Percentiles rank a stretch among this genome's conserved stretches.
Conservation (phyloP, 2,113 vertebrate species). For the Campylorhamphus procurvoides region DNA sequence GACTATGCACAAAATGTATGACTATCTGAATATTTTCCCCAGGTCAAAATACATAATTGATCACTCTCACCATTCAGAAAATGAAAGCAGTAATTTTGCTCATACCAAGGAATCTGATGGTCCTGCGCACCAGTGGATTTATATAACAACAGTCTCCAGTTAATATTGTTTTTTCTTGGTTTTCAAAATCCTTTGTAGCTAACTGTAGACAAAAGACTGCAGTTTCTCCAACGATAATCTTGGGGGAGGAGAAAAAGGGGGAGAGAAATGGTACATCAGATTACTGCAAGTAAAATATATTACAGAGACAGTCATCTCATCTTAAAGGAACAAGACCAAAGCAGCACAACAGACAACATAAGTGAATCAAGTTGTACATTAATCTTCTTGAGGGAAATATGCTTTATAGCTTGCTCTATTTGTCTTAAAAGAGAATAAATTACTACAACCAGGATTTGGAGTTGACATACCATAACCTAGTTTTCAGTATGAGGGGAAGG, state of each 20-base stretch:
- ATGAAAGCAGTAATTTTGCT: conserved; percentile 52
- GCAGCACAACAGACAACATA: not conserved
- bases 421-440: conserved; percentile 1
- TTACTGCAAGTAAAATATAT: conserved; percentile 24
- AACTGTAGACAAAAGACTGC: conserved; percentile 96
- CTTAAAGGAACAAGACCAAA: not conserved
- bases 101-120: conserved; percentile 95
- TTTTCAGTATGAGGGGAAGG: not conserved
- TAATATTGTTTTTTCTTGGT: conserved; percentile 92
- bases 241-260: conserved; percentile 53
- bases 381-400: not conserved
- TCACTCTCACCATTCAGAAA: conserved; percentile 10
- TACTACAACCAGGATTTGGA: not conserved
- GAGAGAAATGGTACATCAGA: conserved; percentile 61
- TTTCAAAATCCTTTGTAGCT: conserved; percentile 95
- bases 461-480: not conserved
- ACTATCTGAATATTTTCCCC: not conserved
- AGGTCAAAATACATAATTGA: not conserved
- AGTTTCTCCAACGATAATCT: conserved; percentile 96
- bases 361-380: not conserved
- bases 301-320: not conserved
- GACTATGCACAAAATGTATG: not conserved
- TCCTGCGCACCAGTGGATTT: conserved; percentile 94
- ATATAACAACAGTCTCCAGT: conserved; percentile 98
- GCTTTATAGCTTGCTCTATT: not conserved